A percentile compares a stretch with the other conserved stretches of the same genome.
Evolutionary conservation across 1,140 invertebrate genomes (phyloP).

Genomic region (Gryllus bimaculatus): DNA sequence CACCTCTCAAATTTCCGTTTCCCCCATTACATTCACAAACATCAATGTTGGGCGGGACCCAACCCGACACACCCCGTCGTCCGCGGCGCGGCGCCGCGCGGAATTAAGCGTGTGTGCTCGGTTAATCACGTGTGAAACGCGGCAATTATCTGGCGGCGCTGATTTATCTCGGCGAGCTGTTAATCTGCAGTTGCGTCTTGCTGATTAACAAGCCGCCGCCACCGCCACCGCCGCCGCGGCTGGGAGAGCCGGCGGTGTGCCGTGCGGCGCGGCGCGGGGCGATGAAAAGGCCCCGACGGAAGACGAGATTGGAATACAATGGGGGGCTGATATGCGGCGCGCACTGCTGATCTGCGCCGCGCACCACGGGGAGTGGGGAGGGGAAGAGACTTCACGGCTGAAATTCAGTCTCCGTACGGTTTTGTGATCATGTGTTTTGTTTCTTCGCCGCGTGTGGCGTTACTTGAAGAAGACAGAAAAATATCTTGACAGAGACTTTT

Average conservation of each 20-base stretch:
- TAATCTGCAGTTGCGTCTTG: neutral
- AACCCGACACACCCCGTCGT: neutral
- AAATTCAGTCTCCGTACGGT: neutral
- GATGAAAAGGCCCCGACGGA: neutral
- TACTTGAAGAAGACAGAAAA: no score
- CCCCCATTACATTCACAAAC: no score
- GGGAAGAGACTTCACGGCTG: neutral
- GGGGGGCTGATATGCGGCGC: neutral
- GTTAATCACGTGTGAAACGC: conserved; percentile 3
- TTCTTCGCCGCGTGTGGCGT: no score
- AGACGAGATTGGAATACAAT: neutral
- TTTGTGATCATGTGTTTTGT: no score
- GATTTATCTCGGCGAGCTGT: neutral
- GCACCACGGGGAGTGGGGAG: no score
- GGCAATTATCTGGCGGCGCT: neutral
- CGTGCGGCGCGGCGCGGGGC: no score
- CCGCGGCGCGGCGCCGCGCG: no score
- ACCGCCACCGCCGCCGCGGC: no score
- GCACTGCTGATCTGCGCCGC: neutral
- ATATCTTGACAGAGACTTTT: no score
- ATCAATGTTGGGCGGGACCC: no score
- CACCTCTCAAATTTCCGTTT: no score
- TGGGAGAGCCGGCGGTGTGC: no score
- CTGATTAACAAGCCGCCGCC: neutral
- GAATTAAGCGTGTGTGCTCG: neutral